Base-by-base conservation (phyloP, 2,797 vertebrate species). In the Hyperoplus lanceolatus region DNA sequence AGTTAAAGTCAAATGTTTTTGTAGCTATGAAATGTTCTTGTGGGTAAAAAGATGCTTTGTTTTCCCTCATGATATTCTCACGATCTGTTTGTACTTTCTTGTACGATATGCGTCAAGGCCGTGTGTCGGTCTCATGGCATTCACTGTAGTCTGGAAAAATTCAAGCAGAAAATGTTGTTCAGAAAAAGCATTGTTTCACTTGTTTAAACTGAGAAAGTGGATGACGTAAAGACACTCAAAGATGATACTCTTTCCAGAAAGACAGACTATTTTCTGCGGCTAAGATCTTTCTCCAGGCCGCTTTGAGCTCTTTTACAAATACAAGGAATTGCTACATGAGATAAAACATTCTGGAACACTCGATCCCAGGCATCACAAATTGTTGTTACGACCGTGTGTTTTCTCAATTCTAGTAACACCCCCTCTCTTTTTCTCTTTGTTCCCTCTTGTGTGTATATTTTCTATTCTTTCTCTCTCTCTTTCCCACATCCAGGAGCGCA, bases 401-500 rank as follows among this genome's bases (percentile, higher is more conserved):
- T 61, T 12, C 2, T 55, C 29, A 6, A 16, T 57, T 62, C 13
- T 18, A 0, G 4, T 53, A 21, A 53, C 11, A 15, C 60, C 29
- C 29, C 29, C 6, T 60, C 12, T 41, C 4, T 67, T 45, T 70
- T 11, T 74, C 16, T 55, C 8, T 48, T 3, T 29, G 1, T 55
- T 6, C 29, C 48, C 8, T 38, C 39, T 11, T 4, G 18, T 16
- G 16, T 64, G 7, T 5, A 8, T 42, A 10, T 43, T 56, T 41
- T 49, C 4, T 51, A 48, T 53, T 60, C 7, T 60, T 53, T 42
- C 39, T 18, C 5, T 4, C 29, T 46, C 18, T 86, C 21, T 59
- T 38, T 63, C 54, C 36, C 13, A 6, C 39, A 3, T 58, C 3
- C 93, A 99, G 97, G 97, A 99, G 87, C 96, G 94, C 70, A 93